These are phyloP conservation scores for Drosophila funebris DNA, from an alignment of 1,140 invertebrate genomes.

Conservation along the genomic window DNA sequence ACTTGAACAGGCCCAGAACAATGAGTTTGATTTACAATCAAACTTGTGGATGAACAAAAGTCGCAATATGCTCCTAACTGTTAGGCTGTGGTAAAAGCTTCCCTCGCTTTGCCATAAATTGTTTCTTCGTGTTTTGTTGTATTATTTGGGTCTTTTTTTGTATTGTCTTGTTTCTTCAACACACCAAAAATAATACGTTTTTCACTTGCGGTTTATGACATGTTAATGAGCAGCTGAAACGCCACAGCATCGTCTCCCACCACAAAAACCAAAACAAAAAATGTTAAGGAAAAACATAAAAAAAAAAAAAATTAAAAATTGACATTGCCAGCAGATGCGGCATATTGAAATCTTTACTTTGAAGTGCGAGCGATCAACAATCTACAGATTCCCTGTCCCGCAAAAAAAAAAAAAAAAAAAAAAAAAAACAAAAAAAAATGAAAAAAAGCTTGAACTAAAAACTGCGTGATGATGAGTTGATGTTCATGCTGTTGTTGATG, in stretches of 20 bases:
- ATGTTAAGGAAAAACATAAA: too few relatives aligned
- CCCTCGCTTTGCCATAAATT: constrained; percentile 29
- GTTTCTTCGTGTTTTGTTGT: constrained; percentile 30
- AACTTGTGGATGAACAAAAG: constrained; percentile 13
- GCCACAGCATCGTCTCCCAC: constrained; percentile 20
- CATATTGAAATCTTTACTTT: constrained; percentile 37
- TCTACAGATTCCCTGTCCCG: constrained; percentile 1
- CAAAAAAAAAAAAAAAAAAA: constrained; percentile 14
- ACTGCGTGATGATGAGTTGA: constrained; percentile 33
- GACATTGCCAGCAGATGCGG: constrained; percentile 24
- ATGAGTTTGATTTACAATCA: constrained; percentile 58
- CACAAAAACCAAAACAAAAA: background rate
- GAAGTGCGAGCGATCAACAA: constrained; percentile 47
- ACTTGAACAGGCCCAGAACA: constrained; percentile 53
- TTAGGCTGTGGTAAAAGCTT: constrained; percentile 26
- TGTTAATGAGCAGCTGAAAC: constrained; percentile 71
- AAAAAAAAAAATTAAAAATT: too few relatives aligned
- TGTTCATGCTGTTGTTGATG: constrained; percentile 28
- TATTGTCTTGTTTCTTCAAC: background rate
- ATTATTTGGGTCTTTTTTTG: background rate
- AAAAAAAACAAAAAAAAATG: background rate
- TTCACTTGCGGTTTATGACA: constrained; percentile 76
- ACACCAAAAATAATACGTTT: constrained; percentile 11
- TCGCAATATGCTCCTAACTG: constrained; percentile 16
- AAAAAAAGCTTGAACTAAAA: constrained; percentile 8